Percentiles rank a stretch among this genome's conserved stretches.
Evolutionary conservation across 1,140 invertebrate species (phyloP).

Genomic region (Sipha flava): DNA sequence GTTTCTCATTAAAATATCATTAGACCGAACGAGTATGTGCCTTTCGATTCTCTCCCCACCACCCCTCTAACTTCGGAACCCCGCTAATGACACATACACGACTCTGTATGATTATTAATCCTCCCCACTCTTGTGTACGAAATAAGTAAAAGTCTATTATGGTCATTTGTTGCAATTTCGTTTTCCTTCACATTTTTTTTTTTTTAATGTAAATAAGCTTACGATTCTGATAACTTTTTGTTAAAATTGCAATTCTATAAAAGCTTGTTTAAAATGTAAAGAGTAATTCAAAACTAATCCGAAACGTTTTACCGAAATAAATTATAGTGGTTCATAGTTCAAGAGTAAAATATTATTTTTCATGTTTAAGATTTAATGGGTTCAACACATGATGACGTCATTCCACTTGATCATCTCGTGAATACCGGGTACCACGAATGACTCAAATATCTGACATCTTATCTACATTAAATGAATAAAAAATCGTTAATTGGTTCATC

Average conservation of each 20-base stretch:
- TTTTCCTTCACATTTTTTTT: neutral
- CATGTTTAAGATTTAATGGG: neutral
- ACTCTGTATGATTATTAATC: conserved; percentile 18
- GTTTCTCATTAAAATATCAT: conserved; percentile 33
- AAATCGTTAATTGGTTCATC: neutral
- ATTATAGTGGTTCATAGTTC: too few relatives aligned
- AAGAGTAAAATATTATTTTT: neutral
- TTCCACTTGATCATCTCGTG: neutral
- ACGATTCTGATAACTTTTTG: neutral
- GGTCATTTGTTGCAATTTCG: neutral
- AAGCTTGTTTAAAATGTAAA: neutral
- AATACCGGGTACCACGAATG: neutral
- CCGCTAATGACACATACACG: conserved; percentile 29
- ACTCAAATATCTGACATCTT: neutral
- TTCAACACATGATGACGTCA: neutral
- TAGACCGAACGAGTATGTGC: conserved; percentile 10
- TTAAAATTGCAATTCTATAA: too few relatives aligned
- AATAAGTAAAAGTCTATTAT: neutral
- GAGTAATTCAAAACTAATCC: too few relatives aligned
- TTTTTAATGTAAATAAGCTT: neutral
- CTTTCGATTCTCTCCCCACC: conserved; percentile 23
- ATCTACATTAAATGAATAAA: neutral
- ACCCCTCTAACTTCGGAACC: conserved; percentile 1
- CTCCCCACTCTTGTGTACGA: neutral
- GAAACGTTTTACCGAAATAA: too few relatives aligned